Percentiles rank a stretch among this genome's conserved stretches.
Evolutionary conservation across 2,797 vertebrate genomes (phyloP).

Genomic region (Pelodytes ibericus): DNA sequence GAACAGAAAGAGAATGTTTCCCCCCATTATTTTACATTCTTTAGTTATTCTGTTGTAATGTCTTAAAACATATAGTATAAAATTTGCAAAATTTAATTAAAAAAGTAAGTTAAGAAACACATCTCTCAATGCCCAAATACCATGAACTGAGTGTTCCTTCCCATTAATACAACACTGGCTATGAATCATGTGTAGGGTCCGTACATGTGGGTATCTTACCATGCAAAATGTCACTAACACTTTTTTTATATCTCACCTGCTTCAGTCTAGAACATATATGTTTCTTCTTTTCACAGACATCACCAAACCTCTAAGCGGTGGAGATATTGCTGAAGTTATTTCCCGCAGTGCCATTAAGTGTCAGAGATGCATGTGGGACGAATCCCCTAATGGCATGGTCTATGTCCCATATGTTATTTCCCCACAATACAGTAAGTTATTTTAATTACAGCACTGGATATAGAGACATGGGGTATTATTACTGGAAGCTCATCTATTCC

Average conservation of each 20-base stretch:
- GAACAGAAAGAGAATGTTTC: too few species aligned
- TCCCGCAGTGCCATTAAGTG: background rate
- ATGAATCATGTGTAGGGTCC: background rate
- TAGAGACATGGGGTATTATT: background rate
- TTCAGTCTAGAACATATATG: background rate
- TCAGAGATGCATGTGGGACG: background rate
- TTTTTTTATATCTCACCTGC: background rate
- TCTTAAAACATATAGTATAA: too few species aligned
- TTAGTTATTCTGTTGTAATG: too few species aligned
- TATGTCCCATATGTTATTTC: background rate
- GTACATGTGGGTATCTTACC: background rate
- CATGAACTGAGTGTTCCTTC: background rate
- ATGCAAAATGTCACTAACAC: background rate
- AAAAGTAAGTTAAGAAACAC: background rate
- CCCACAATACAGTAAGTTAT: background rate
- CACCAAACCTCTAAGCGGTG: background rate
- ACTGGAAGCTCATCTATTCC: background rate
- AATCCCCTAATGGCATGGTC: constrained; percentile 1
- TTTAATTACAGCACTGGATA: background rate
- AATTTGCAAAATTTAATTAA: too few species aligned
- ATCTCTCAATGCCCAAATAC: background rate
- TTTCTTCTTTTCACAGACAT: background rate
- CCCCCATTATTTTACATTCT: too few species aligned
- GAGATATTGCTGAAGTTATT: background rate
- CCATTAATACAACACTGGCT: too few species aligned